These are phyloP conservation scores for Prosapia bicincta DNA, from an alignment of 2,888 invertebrate species.

Conservation along the genomic window DNA sequence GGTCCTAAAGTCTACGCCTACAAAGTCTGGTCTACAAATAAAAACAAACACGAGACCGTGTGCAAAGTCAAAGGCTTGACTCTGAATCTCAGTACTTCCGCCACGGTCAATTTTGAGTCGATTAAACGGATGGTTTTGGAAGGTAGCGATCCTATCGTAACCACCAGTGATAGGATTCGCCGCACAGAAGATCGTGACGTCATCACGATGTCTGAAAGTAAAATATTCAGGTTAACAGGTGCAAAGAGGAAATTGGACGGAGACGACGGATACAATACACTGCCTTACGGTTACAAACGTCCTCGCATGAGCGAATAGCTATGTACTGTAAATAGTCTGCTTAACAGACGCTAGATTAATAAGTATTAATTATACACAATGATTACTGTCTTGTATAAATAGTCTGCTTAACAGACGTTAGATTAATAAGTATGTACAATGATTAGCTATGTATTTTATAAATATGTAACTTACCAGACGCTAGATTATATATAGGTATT, in stretches of 20 bases:
- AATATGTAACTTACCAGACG: too few relatives aligned
- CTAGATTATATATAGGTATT: too few relatives aligned
- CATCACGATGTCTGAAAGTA: slow-evolving; percentile 11
- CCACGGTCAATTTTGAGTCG: slow-evolving; percentile 4
- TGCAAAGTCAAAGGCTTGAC: slow-evolving; percentile 16
- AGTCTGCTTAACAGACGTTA: too few relatives aligned
- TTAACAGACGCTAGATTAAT: too few relatives aligned
- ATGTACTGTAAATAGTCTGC: too few relatives aligned
- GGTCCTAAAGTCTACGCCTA: slow-evolving; percentile 26
- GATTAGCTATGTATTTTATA: too few relatives aligned
- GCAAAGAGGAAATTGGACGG: slow-evolving; percentile 12
- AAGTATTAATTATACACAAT: too few relatives aligned
- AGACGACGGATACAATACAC: slow-evolving; percentile 9
- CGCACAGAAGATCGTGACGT: slow-evolving; percentile 13
- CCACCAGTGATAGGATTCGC: slow-evolving; percentile 4
- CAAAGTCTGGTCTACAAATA: slow-evolving; percentile 7
- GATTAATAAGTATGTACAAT: too few relatives aligned
- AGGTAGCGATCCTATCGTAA: neutral
- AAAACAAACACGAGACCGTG: neutral
- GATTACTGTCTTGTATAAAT: too few relatives aligned
- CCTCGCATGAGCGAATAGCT: too few relatives aligned
- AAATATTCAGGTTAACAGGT: slow-evolving; percentile 12
- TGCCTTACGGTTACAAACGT: slow-evolving; percentile 9
- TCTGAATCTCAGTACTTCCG: slow-evolving; percentile 5
- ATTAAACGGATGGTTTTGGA: slow-evolving; percentile 3